Conservation (phyloP, 2,888 invertebrate genomes). For the Megaustenia siamemsis region DNA sequence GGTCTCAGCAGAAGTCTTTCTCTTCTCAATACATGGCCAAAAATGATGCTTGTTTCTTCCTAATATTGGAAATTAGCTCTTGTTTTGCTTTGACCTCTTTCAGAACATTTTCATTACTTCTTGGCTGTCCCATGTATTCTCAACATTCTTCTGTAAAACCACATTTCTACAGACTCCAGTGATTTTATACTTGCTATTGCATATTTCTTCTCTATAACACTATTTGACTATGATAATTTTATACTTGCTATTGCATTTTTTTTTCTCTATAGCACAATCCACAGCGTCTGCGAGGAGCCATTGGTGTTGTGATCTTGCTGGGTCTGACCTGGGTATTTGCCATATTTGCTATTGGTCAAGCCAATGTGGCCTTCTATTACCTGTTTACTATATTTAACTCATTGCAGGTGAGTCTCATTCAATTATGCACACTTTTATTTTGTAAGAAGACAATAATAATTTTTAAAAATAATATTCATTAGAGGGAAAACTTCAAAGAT, state of each 20-base stretch:
- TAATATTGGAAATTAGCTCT: too few species aligned
- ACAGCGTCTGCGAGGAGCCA: constrained; percentile 70
- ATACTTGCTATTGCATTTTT: neutral
- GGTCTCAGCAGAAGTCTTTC: too few species aligned
- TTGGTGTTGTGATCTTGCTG: constrained; percentile 71
- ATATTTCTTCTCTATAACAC: too few species aligned
- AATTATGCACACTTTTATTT: neutral
- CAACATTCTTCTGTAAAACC: neutral
- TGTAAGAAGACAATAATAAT: neutral
- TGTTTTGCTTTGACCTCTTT: neutral
- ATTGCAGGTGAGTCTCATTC: constrained; percentile 40
- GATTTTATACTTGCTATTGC: too few species aligned
- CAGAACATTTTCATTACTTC: neutral
- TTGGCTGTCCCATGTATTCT: too few species aligned
- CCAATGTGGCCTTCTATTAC: constrained; percentile 72
- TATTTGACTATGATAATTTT: neutral
- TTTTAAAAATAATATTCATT: too few species aligned
- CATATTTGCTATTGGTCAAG: constrained; percentile 71
- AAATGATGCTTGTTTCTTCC: too few species aligned
- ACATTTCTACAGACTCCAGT: too few species aligned
- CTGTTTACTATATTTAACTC: constrained; percentile 77
- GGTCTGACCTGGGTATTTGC: constrained; percentile 78
- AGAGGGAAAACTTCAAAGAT: too few species aligned
- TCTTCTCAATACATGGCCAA: too few species aligned
- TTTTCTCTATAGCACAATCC: constrained; percentile 40